These are phyloP conservation scores for Pseudomyrmex concolor DNA, from an alignment of 1,140 invertebrate species.

Conservation along the genomic window DNA sequence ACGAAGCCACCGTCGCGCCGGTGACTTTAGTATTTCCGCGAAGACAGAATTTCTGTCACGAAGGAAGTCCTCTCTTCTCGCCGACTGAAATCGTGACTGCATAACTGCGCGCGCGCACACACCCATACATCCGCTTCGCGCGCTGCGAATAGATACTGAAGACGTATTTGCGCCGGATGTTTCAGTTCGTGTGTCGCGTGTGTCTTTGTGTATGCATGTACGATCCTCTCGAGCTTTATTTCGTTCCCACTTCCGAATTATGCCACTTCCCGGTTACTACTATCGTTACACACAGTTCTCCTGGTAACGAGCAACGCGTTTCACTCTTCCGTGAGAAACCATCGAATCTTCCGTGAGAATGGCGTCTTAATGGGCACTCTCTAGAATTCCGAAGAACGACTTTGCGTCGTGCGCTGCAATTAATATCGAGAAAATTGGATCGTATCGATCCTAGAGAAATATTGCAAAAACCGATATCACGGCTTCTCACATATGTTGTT, in stretches of 20 bases:
- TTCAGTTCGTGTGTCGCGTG: slow-evolving; percentile 14
- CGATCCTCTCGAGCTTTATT: background rate
- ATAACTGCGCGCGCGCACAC: background rate
- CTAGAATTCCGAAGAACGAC: background rate
- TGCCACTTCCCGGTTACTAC: slow-evolving; percentile 40
- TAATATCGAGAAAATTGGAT: slow-evolving; percentile 47
- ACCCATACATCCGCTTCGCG: background rate
- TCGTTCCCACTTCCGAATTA: slow-evolving; percentile 46
- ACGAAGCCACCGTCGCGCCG: background rate
- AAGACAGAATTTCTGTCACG: slow-evolving; percentile 60
- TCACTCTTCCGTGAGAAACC: background rate
- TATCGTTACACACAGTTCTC: slow-evolving; percentile 27
- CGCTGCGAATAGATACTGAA: background rate
- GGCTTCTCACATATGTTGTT: background rate
- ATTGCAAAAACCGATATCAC: slow-evolving; percentile 26
- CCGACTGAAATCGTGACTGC: slow-evolving; percentile 39
- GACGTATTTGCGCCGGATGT: slow-evolving; percentile 8
- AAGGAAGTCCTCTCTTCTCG: slow-evolving; percentile 16
- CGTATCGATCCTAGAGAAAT: slow-evolving; percentile 4
- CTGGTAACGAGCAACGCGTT: slow-evolving; percentile 19
- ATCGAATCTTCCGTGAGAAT: slow-evolving; percentile 38
- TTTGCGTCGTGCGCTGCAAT: background rate
- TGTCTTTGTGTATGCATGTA: slow-evolving; percentile 6
- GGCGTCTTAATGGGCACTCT: background rate
- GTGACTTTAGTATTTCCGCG: slow-evolving; percentile 26